phyloP scores from a whole-genome alignment of 1,140 invertebrate genomes.

The Ooceraea biroi region DNA sequence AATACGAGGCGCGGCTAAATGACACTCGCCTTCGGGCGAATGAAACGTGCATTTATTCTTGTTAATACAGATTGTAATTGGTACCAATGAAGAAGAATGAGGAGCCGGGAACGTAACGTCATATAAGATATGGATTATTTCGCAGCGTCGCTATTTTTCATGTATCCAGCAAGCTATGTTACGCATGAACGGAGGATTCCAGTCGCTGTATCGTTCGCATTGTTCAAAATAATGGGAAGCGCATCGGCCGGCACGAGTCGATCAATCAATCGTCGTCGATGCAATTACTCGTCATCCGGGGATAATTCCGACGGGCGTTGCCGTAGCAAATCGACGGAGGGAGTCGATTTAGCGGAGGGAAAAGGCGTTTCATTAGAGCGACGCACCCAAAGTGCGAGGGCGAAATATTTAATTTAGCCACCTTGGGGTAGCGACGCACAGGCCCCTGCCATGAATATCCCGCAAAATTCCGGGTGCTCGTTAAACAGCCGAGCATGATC shows the following conservation, averaged over 20 bases:
- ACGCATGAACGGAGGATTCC: no score
- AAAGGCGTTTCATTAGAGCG: constrained; percentile 56
- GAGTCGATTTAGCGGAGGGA: constrained; percentile 4
- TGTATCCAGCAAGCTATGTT: no score
- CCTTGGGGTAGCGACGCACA: constrained; percentile 52
- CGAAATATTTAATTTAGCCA: constrained; percentile 77
- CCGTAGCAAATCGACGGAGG: background rate
- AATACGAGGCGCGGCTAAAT: constrained; percentile 2
- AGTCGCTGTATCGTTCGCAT: no score
- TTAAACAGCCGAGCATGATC: constrained; percentile 73
- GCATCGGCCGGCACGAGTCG: background rate
- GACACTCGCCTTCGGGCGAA: background rate
- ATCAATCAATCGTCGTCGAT: constrained; percentile 43
- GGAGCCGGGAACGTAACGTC: no score
- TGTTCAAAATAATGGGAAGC: background rate
- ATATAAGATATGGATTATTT: no score
- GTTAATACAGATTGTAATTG: no score
- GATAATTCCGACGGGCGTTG: constrained; percentile 12
- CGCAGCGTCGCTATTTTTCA: no score
- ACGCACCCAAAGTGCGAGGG: constrained; percentile 63
- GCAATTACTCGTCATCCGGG: constrained; percentile 56
- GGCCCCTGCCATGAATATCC: constrained; percentile 69
- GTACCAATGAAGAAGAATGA: no score
- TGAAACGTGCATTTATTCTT: background rate
- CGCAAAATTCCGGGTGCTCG: constrained; percentile 66